Base-by-base conservation (phyloP, 2,113 vertebrate genomes). In the Alligator mississippiensis region DNA sequence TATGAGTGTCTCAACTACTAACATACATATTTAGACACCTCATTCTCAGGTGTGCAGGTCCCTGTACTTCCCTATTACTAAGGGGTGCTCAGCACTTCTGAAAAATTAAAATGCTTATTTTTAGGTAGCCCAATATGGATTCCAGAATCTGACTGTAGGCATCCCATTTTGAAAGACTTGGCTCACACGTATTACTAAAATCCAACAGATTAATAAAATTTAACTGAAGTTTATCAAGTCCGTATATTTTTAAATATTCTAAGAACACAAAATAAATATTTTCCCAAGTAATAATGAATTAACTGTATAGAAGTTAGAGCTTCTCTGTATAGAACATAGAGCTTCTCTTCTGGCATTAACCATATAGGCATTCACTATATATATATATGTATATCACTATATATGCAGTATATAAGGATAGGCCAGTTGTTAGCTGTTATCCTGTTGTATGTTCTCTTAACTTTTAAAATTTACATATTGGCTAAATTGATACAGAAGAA, bases 101-200 rank as follows among this genome's bases (percentile, higher is more conserved):
- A 90, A 93, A 47, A 92, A 77, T 25, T 55, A 83, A 59, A 70
- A 21, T 47, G 47, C 38, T 88, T 86, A 87, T 55, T 89, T 81
- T 84, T 84, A 91, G 62, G 9, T 6, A 80, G 5, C 55, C 11
- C 25, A 57, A 64, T 24, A 63, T 6, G 22, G 15, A 79, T 55
- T 60, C 58, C 11, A 2, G 2, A 88, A 82, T 16, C 2, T 27
- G 25, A 84, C 58, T 87, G 82, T 28, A 82, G 61, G 57, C 2
- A 80, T 84, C 4, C 1, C 5, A 54, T 68, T 74, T 7, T 82
- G 9, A 86, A 83, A 57, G 80, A 28, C 19, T 82, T 68, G 77
- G 7, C n/a, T 62, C 59, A 19, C 19, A 8, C 9, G 0, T 61
- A 75, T 28, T 85, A 68, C 12, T 58, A 22, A 80, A 74, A 76